Conservation (phyloP, 2,888 invertebrate species). For the Acleris laterana region DNA sequence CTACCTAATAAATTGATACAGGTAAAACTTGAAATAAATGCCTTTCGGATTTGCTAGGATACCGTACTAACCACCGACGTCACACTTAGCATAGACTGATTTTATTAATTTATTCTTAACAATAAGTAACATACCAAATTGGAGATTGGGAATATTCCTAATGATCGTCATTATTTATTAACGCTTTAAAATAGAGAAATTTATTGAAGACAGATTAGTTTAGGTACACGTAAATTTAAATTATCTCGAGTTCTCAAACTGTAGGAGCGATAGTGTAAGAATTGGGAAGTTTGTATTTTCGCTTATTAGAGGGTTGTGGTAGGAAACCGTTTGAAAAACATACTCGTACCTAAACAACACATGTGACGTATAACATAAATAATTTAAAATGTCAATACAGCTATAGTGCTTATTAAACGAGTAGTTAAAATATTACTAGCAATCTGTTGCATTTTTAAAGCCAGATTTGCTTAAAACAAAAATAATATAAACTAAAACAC, state of each 20-base stretch:
- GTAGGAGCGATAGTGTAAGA: too few relatives aligned
- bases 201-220: conserved; percentile 10
- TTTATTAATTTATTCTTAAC: conserved; percentile 68
- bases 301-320: too few relatives aligned
- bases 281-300: too few relatives aligned
- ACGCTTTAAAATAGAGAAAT: conserved; percentile 23
- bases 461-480: too few relatives aligned
- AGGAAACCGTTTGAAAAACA: too few relatives aligned
- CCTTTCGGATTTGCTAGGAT: background rate
- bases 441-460: too few relatives aligned
- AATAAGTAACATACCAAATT: conserved; percentile 76
- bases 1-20: background rate
- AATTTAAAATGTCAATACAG: too few relatives aligned
- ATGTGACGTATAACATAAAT: too few relatives aligned
- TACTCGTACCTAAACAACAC: too few relatives aligned
- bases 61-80: conserved; percentile 72
- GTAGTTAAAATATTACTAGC: too few relatives aligned
- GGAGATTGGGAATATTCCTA: conserved; percentile 41
- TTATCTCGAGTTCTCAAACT: background rate
- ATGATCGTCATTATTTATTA: conserved; percentile 33
- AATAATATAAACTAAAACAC: too few relatives aligned
- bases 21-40: background rate
- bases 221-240: conserved; percentile 2
- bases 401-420: too few relatives aligned
- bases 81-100: conserved; percentile 70